Conservation (phyloP, 2,113 vertebrate genomes). For the Miniopterus natalensis region DNA sequence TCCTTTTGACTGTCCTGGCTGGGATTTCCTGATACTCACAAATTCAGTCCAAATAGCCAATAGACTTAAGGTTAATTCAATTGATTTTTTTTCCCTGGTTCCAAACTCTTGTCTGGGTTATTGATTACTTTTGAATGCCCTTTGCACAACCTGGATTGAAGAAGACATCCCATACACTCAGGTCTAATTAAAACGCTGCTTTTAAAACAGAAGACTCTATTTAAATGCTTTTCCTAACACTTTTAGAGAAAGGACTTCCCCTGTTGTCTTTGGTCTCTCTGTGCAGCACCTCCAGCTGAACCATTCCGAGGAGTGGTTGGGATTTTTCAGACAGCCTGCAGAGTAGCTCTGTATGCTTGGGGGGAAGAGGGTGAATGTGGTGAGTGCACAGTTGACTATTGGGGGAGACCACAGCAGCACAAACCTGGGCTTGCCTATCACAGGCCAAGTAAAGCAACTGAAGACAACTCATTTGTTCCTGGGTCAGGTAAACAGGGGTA, state of each 20-base stretch:
- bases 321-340: background rate
- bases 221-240: background rate
- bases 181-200: background rate
- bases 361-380: rapidly evolving
- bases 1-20: background rate
- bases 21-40: background rate
- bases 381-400: too few species aligned
- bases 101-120: constrained; percentile 1
- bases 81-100: background rate
- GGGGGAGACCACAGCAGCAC: background rate
- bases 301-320: background rate
- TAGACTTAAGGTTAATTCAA: background rate
- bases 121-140: background rate
- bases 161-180: background rate
- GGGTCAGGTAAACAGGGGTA: background rate
- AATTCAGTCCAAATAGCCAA: background rate
- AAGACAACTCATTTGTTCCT: background rate
- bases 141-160: background rate
- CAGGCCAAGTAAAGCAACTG: background rate
- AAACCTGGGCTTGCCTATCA: background rate
- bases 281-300: background rate
- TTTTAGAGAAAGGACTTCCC: background rate
- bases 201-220: background rate
- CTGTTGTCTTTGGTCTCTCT: background rate
- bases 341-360: background rate